Evolutionary conservation across 2,797 vertebrate species (phyloP), one percentile per base, ranked within the genome.

Genomic region (Hephaestus fuliginosus): DNA sequence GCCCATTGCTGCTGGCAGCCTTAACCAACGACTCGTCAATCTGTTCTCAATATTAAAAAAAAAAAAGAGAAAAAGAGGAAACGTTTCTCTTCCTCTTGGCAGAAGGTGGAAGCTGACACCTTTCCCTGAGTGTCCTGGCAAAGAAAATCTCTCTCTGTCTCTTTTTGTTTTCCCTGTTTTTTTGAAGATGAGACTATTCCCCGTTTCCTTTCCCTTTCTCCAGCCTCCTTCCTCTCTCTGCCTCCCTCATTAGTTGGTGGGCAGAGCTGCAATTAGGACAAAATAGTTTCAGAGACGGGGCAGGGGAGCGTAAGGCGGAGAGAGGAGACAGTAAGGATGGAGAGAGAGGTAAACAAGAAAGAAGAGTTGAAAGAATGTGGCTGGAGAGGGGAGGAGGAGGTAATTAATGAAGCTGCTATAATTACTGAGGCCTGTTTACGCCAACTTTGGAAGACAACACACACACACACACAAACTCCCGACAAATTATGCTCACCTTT

Each of bases 371-470:
- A 91, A 91, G 86, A 91, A 88, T 70, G 70, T 86, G 85, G 75
- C 70, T 86, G 83, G 51, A 86, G 82, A 84, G 83, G 78, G 46
- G 72, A 69, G 77, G 90, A 70, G 80, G 70, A 78, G 88, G 86
- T 92, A 92, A 93, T 94, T 94, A 94, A 89, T 93, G 93, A 90
- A 91, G 88, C 88, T 80, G 82, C 89, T 85, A 74, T 94, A 92
- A 93, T 93, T 93, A 91, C 84, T 55, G 76, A 25, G 55, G 73
- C 66, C 82, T 93, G 86, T 93, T 92, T 91, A 91, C 64, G 89
- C 91, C 90, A 93, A 84, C 76, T 85, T 84, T 72, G 14, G 65
- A 71, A 66, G 75, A 78, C 80, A 70, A 75, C 78, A 70, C 61
- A 74, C 72, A 70, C 61, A 74, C 72, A 20, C 33, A 44, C 68